Base-by-base conservation (phyloP, 1,140 invertebrate species). In the Colletes gigas region DNA sequence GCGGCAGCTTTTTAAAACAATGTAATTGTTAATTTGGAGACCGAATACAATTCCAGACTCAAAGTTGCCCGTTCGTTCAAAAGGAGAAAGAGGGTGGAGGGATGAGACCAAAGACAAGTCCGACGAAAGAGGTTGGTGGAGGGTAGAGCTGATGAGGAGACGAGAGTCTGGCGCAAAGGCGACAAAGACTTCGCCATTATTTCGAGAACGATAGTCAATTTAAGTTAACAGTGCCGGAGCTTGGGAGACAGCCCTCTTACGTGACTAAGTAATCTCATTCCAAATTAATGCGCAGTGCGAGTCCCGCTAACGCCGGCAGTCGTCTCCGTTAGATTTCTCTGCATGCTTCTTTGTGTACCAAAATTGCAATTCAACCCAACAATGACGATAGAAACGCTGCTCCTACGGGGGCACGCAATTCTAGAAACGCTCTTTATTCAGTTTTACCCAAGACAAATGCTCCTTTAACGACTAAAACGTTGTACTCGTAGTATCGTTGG, bases 191-290 rank as follows among this genome's bases (percentile, higher is more conserved):
- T 73, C 63, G 77, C 77, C 77, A 86, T 86, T 86, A 88, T 88
- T 84, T 86, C 83, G 76, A 88, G 87, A 88, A 88, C 83, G 87
- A 86, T 88, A 88, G 86, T 88, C 87, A 88, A 88, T 88, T 88
- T 88, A 88, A 88, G 87, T 88, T 88, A 88, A 88, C 87, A 88
- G 83, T 85, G 73, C 81, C 59, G 65, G 83, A 84, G 73, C 83
- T 73, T 69, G 74, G 62, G 78, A 81, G 83, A 77, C 77, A 78
- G 78, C 69, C 75, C 76, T 80, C 76, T 82, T 76, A 82, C 75
- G 86, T 84, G 85, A 73, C 82, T 78, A 86, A 87, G 86, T 83
- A 88, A 88, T 88, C 87, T 88, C 82, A 86, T 88, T 86, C 57
- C 65, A 76, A 78, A 88, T 88, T 88, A 88, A 88, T 88, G 87